Base-by-base conservation (phyloP, 2,888 invertebrate species). In the Cerastis leucographa region DNA sequence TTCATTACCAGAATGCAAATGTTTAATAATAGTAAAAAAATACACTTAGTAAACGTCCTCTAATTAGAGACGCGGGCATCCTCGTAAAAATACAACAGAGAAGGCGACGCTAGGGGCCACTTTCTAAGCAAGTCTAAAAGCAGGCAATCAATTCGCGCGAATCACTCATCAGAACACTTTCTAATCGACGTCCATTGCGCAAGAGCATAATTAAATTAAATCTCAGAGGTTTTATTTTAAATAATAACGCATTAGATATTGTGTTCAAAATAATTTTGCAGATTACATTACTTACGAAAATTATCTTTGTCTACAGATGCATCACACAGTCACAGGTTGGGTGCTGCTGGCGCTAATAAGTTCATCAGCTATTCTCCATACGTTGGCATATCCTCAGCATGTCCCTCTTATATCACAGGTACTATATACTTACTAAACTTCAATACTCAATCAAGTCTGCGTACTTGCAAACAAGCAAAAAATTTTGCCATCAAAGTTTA, bases 291-390 rank as follows among this genome's bases (percentile, higher is more conserved):
- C 90, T 92, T 90, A 92, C 90, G 75, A 86, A 87, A 67, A 71
- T 78, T 56, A 65, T 84, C 56, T 75, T 90, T 92, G 89, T 89
- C 85, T 56, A 80, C 94, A 95, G 97, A 97, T 97, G 94, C 96
- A 97, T 94, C 97, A 97, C 94, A 97, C 97, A 92, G 93, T 97
- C 71, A 93, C 97, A 89, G 98, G 98, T 76, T 98, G 98, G 97
- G 97, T 97, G 89, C 95, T 98, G 81, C 96, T 98, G 89, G 97
- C 97, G 90, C 97, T 98, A 81, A 97, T 98, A 90, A 97, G 97
- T 89, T 97, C 97, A 89, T 97, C 97, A 87, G 96, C 97, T 81
- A 94, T 98, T 71, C 96, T 98, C 80, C 97, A 97, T 88, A 98
- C 98, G 79, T 94, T 98, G 81, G 97, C 98, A 65, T 98, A 97